Evolutionary conservation across 1,140 invertebrate species (phyloP).

Genomic region (Ostrea edulis): DNA sequence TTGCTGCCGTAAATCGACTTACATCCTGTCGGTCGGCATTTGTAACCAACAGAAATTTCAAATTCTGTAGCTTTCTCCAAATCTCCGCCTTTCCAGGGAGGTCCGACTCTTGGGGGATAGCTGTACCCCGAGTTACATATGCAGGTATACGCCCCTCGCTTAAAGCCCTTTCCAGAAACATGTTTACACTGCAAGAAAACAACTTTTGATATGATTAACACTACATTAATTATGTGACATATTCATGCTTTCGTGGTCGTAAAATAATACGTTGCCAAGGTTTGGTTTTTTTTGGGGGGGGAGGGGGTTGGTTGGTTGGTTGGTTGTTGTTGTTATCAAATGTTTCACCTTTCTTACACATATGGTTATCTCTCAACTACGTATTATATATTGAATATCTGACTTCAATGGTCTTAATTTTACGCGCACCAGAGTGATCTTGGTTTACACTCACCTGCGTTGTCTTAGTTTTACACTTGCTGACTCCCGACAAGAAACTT

Average conservation of each 20-base stretch:
- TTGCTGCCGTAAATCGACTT: slow-evolving; percentile 79
- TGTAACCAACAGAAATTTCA: slow-evolving; percentile 94
- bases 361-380: too few relatives aligned
- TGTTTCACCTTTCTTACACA: too few relatives aligned
- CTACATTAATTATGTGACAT: neutral
- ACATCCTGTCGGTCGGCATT: slow-evolving; percentile 95
- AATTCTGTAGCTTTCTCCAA: slow-evolving; percentile 93
- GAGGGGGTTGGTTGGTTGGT: too few relatives aligned
- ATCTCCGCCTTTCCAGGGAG: slow-evolving; percentile 90
- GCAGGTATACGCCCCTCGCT: slow-evolving; percentile 95
- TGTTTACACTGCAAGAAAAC: slow-evolving; percentile 90
- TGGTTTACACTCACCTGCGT: slow-evolving; percentile 57
- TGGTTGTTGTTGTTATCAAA: too few relatives aligned
- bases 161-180: slow-evolving; percentile 92
- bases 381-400: too few relatives aligned
- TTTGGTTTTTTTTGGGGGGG: too few relatives aligned
- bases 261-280: too few relatives aligned
- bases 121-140: slow-evolving; percentile 91
- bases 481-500: slow-evolving; percentile 65
- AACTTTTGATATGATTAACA: neutral
- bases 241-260: neutral
- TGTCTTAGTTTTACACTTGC: slow-evolving; percentile 63
- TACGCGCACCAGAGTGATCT: neutral
- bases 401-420: too few relatives aligned
- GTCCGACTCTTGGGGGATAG: slow-evolving; percentile 89